Evolutionary conservation across 2,797 vertebrate species (phyloP).

Genomic region (Amphiprion clarkii): DNA sequence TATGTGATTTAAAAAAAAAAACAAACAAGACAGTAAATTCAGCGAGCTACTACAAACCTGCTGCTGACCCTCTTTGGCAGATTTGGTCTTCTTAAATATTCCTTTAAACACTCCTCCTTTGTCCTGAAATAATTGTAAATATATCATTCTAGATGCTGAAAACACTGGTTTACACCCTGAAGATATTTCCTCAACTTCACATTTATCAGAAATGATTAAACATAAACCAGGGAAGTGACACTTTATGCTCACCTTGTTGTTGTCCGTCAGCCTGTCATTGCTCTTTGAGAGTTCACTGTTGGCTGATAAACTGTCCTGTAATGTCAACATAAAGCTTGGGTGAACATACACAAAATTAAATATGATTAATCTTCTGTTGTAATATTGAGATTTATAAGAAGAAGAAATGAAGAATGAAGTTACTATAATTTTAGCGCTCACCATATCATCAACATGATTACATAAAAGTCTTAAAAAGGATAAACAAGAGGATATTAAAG

Average conservation of each 20-base stretch:
- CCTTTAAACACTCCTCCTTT: conserved; percentile 72
- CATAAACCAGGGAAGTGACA: neutral
- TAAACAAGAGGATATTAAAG: too few species aligned
- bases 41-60: conserved; percentile 46
- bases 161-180: neutral
- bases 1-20: neutral
- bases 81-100: conserved; percentile 70
- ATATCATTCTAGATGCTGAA: neutral
- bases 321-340: neutral
- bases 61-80: conserved; percentile 42
- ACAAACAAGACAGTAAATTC: neutral
- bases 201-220: neutral
- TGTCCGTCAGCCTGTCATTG: conserved; percentile 59
- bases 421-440: neutral
- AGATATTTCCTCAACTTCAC: neutral
- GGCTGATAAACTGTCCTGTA: conserved; percentile 56
- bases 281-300: conserved; percentile 66
- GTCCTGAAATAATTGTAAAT: conserved; percentile 53
- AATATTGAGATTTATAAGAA: too few species aligned
- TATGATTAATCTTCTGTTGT: neutral
- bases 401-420: neutral
- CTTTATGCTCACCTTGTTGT: conserved; percentile 50
- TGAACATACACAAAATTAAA: neutral
- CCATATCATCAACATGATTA: too few species aligned
- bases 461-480: too few species aligned